Conservation (phyloP, 2,113 vertebrate genomes). For the Hemibagrus wyckioides region DNA sequence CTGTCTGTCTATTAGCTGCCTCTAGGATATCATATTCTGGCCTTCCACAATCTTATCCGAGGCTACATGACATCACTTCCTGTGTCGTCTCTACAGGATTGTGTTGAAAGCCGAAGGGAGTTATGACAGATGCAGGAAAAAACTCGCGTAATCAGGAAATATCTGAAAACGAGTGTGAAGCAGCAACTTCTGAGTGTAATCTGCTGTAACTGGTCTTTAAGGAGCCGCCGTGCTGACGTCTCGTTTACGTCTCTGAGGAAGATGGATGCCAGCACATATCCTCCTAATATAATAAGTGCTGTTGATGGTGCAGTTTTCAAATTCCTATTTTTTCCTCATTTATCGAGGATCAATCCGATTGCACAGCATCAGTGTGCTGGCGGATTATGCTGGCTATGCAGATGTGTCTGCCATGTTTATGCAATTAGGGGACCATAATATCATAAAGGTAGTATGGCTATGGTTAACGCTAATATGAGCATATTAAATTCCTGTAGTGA, state of each 20-base stretch:
- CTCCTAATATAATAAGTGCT: conserved; percentile 23
- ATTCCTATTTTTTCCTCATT: neutral
- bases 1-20: neutral
- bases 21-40: neutral
- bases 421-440: conserved; percentile 24
- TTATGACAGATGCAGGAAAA: neutral
- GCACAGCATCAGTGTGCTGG: neutral
- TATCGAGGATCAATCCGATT: neutral
- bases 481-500: conserved; percentile 11
- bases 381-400: conserved; percentile 36
- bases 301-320: conserved; percentile 26
- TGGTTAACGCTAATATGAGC: conserved; percentile 6
- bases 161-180: neutral
- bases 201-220: conserved; percentile 15
- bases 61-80: neutral
- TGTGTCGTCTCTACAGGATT: neutral
- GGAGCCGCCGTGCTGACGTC: conserved; percentile 16
- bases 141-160: conserved; percentile 1
- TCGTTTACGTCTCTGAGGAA: conserved; percentile 15
- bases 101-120: neutral
- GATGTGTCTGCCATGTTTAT: conserved; percentile 12
- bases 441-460: neutral
- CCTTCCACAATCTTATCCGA: neutral
- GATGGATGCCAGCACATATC: conserved; percentile 23
- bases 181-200: conserved; percentile 14